Percentiles rank a stretch among this genome's conserved stretches.
Conservation (phyloP, 1,140 invertebrate species). For the Drosophila watanabei region DNA sequence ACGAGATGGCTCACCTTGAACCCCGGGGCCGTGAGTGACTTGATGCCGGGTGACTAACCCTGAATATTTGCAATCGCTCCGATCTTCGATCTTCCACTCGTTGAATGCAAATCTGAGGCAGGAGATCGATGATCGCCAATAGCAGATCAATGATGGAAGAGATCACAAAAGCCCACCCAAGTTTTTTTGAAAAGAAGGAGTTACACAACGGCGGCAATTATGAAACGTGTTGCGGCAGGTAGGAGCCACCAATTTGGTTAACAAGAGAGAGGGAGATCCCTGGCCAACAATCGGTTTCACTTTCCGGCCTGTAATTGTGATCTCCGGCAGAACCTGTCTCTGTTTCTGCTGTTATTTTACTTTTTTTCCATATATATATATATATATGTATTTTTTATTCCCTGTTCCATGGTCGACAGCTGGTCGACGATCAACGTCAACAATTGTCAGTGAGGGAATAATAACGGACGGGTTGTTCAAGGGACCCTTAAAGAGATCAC, state of each 20-base stretch:
- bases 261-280: conserved; percentile 41
- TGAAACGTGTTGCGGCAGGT: conserved; percentile 50
- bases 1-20: conserved; percentile 70
- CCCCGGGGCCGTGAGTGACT: conserved; percentile 38
- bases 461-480: conserved; percentile 22
- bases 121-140: background rate
- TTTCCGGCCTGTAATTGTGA: conserved; percentile 80
- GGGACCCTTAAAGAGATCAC: conserved; percentile 31
- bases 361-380: background rate
- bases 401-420: conserved; percentile 41
- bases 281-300: conserved; percentile 59
- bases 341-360: conserved; percentile 19
- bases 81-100: conserved; percentile 49
- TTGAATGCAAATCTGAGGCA: conserved; percentile 4
- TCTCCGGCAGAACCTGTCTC: conserved; percentile 46
- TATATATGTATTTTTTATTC: background rate
- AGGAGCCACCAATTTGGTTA: conserved; percentile 76
- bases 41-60: conserved; percentile 58
- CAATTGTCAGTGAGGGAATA: conserved; percentile 6
- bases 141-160: background rate
- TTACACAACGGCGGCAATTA: conserved; percentile 62
- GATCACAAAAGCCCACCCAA: conserved; percentile 49
- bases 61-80: conserved; percentile 38
- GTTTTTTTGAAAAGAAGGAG: conserved; percentile 29
- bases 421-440: conserved; percentile 34